A percentile compares a stretch with the other conserved stretches of the same genome.
phyloP scores from a whole-genome alignment of 2,888 invertebrate species.

The Pterostichus niger region DNA sequence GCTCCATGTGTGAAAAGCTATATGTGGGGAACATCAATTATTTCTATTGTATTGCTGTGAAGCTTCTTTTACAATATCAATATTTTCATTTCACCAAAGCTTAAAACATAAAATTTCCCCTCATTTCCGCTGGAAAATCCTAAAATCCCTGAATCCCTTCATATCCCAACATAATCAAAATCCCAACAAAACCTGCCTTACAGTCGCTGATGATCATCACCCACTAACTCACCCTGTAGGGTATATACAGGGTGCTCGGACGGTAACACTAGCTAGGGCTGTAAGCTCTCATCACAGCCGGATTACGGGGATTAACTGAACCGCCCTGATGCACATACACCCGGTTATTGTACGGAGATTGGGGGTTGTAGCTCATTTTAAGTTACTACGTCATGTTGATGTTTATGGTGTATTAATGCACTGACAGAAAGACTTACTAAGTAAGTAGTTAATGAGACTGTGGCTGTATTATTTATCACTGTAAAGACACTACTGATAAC shows the following conservation, averaged over 20 bases:
- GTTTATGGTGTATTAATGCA: conserved; percentile 31
- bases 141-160: background rate
- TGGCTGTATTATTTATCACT: no score
- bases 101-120: background rate
- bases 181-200: conserved; percentile 7
- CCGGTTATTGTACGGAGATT: conserved; percentile 40
- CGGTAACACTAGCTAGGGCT: conserved; percentile 24
- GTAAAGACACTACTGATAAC: no score
- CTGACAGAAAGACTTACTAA: conserved; percentile 2
- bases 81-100: no score
- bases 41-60: no score
- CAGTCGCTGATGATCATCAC: conserved; percentile 16
- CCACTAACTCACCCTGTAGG: background rate
- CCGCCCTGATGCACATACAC: conserved; percentile 17
- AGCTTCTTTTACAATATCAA: no score
- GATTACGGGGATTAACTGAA: conserved; percentile 59
- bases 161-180: conserved; percentile 36
- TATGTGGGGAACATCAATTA: no score
- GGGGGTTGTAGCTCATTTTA: conserved; percentile 65
- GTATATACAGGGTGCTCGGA: no score
- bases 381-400: conserved; percentile 38
- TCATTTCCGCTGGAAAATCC: background rate
- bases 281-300: conserved; percentile 65
- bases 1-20: no score
- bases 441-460: background rate